A percentile compares a stretch with the other conserved stretches of the same genome.
Conservation (phyloP, 2,888 invertebrate genomes). For the Pristionchus mayeri region DNA sequence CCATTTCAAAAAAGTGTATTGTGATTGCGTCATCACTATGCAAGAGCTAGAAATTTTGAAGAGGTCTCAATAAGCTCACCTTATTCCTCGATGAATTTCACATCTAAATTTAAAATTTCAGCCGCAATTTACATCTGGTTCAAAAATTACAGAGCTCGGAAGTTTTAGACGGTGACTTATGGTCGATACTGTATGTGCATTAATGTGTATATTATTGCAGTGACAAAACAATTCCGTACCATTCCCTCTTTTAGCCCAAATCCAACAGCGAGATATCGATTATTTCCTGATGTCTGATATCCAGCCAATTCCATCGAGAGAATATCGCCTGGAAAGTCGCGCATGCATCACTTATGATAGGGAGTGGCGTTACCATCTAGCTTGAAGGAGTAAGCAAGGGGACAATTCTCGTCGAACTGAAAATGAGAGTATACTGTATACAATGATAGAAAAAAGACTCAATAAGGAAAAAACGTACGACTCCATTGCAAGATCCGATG, state of each 20-base stretch:
- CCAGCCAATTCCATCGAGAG: constrained; percentile 23
- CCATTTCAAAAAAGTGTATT: too few relatives aligned
- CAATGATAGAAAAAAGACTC: background rate
- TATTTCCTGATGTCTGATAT: background rate
- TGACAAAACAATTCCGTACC: background rate
- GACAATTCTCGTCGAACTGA: background rate
- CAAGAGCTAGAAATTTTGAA: too few relatives aligned
- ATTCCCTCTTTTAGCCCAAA: background rate
- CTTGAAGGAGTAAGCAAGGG: constrained; percentile 21
- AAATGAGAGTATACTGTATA: too few relatives aligned
- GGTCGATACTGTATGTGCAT: too few relatives aligned
- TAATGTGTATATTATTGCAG: background rate
- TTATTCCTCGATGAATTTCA: too few relatives aligned
- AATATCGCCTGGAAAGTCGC: background rate
- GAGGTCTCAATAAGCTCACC: too few relatives aligned
- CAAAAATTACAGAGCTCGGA: too few relatives aligned
- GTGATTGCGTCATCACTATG: too few relatives aligned
- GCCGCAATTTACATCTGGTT: too few relatives aligned
- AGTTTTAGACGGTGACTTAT: too few relatives aligned
- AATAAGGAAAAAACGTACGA: background rate
- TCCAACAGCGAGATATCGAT: background rate
- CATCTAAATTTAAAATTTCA: too few relatives aligned
- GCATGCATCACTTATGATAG: too few relatives aligned
- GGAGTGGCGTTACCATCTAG: background rate
- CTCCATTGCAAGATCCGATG: constrained; percentile 30